Conservation (phyloP, 2,888 invertebrate species). For the Choreutis nemorana region DNA sequence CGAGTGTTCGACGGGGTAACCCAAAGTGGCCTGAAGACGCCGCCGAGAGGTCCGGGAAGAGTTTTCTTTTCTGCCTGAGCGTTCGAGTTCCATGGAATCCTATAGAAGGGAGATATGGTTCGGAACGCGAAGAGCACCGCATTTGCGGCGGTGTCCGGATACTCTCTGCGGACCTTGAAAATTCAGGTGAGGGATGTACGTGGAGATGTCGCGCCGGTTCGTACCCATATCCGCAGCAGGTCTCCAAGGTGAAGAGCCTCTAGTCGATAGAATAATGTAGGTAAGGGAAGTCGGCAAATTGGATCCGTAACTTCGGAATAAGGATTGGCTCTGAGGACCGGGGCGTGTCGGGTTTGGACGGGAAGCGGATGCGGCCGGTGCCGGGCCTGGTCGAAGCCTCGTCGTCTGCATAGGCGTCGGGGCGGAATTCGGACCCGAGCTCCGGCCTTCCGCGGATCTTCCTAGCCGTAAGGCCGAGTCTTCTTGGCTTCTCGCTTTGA, state of each 20-base stretch:
- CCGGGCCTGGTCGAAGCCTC: constrained; percentile 18
- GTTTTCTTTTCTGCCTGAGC: constrained; percentile 51
- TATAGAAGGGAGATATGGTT: constrained; percentile 61
- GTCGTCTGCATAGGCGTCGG: constrained; percentile 16
- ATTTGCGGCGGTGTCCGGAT: constrained; percentile 28
- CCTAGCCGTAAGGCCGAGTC: constrained; percentile 21
- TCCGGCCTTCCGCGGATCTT: constrained; percentile 21
- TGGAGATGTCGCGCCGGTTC: constrained; percentile 42
- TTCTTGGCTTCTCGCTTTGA: constrained; percentile 22
- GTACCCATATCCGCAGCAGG: constrained; percentile 80
- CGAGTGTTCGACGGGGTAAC: too few species aligned
- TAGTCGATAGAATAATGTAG: constrained; percentile 72
- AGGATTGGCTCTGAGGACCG: constrained; percentile 78
- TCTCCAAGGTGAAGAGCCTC: constrained; percentile 77
- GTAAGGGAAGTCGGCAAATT: constrained; percentile 75
- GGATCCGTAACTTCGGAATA: constrained; percentile 72
- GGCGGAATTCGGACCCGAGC: constrained; percentile 29
- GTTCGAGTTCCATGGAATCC: constrained; percentile 53
- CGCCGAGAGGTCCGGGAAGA: constrained; percentile 61
- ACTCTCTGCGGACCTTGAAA: constrained; percentile 36
- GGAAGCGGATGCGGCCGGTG: constrained; percentile 20
- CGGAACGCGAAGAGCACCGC: constrained; percentile 40
- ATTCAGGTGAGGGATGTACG: constrained; percentile 33
- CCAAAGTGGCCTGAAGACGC: constrained; percentile 63
- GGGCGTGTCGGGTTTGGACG: constrained; percentile 66